Conservation (phyloP, 2,797 vertebrate species). For the Microcaecilia unicolor region DNA sequence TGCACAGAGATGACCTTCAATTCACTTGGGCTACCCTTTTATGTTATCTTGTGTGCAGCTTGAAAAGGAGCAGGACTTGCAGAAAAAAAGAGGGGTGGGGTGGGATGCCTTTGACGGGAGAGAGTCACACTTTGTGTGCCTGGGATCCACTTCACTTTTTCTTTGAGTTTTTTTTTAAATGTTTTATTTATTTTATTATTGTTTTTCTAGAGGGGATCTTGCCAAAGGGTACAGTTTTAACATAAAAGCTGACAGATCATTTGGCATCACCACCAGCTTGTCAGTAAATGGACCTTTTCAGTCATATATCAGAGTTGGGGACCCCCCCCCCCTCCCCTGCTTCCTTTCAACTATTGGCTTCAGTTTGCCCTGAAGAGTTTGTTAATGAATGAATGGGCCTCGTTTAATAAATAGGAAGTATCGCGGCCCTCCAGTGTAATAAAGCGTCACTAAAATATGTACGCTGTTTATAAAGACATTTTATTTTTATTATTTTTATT, state of each 20-base stretch:
- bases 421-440: too few species aligned
- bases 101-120: background rate
- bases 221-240: conserved; percentile 1
- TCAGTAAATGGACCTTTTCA: too few species aligned
- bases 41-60: too few species aligned
- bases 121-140: background rate
- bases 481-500: too few species aligned
- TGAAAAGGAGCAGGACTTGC: background rate
- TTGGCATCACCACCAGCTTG: background rate
- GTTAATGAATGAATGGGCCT: too few species aligned
- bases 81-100: conserved; percentile 11
- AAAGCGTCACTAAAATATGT: too few species aligned
- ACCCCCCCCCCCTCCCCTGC: accelerated
- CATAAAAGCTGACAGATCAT: background rate
- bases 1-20: conserved; percentile 64
- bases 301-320: too few species aligned
- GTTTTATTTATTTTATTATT: too few species aligned
- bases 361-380: too few species aligned
- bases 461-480: too few species aligned
- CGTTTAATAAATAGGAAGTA: too few species aligned
- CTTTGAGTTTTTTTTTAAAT: too few species aligned
- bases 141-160: background rate
- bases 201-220: background rate
- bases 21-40: conserved; percentile 65
- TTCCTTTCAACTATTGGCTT: background rate